Evolutionary conservation across 1,140 invertebrate genomes (phyloP), one percentile per base, ranked within the genome.

Genomic region (Drosophila equinoxialis): DNA sequence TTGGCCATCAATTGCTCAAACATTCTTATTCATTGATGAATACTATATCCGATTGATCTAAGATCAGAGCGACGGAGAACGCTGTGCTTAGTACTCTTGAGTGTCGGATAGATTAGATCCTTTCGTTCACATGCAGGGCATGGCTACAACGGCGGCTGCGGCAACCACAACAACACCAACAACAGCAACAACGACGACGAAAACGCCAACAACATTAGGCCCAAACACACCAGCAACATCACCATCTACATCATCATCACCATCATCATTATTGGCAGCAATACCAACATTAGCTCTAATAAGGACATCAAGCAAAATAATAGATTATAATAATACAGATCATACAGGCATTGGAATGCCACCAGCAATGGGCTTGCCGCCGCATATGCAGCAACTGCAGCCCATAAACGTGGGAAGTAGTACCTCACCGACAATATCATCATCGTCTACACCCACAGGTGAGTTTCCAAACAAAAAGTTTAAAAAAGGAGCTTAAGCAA

Each of bases 361-460:
- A 26, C 67, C 63, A 59, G 68, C 83, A 51, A 51, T 87, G 55
- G 76, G 77, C n/a, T 42, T 87, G 83, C 83, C 83, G 61, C 75
- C 72, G 51, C 82, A 82, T 74, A 51, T 82, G 63, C 79, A 74
- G 20, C 69, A 80, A 51, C 45, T 76, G 65, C 51, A 59, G 57
- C 57, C 30, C 33, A 59, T 37, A 37, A 59, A 59, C 30, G 57
- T 33, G 30, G 57, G 57, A 37, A 37, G 33, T 55, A 26, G 2
- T 37, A 30, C n/a, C 10, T 41, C 79, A 51, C 58, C 78, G 35
- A 74, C 77, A 42, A 42, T 72, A 55, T 69, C 82, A 23, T 39
- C 37, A 39, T 39, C 37, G 10, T 68, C 82, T 72, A 87, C 82
- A 60, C 59, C 82, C 55, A 73, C 83, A 83, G 83, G 82, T 86